Evolutionary conservation across 2,888 invertebrate genomes (phyloP).

Genomic region (Drosophila multiciliata): DNA sequence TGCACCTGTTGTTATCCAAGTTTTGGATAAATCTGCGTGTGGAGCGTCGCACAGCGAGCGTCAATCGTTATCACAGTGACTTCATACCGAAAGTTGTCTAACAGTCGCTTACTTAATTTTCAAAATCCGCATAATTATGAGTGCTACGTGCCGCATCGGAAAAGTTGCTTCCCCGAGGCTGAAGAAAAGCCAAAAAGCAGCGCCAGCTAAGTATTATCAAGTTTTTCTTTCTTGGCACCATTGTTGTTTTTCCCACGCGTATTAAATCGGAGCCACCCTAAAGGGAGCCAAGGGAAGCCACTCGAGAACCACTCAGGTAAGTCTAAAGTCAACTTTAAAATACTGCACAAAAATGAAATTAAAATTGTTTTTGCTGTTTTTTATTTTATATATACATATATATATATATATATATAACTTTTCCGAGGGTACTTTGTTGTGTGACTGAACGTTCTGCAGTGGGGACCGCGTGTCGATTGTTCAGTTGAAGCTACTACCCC

Average conservation of each 20-base stretch:
- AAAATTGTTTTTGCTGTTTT: constrained; percentile 63
- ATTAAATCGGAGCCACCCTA: constrained; percentile 53
- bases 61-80: constrained; percentile 55
- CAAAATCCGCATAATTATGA: constrained; percentile 72
- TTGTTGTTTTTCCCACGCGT: constrained; percentile 79
- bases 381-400: neutral
- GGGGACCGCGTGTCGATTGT: constrained; percentile 50
- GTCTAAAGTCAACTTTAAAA: constrained; percentile 69
- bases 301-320: constrained; percentile 46
- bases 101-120: constrained; percentile 56
- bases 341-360: constrained; percentile 70
- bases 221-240: constrained; percentile 51
- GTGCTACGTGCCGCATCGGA: constrained; percentile 61
- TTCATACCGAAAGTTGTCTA: constrained; percentile 46
- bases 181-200: constrained; percentile 76
- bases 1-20: constrained; percentile 50
- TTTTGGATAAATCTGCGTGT: constrained; percentile 39
- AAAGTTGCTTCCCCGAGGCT: constrained; percentile 51
- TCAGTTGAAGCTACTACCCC: constrained; percentile 37
- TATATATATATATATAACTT: neutral
- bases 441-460: constrained; percentile 66
- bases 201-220: constrained; percentile 72
- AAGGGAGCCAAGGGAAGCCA: constrained; percentile 15
- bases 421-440: constrained; percentile 58
- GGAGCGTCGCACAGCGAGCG: constrained; percentile 7